A percentile compares a stretch with the other conserved stretches of the same genome.
phyloP scores from a whole-genome alignment of 2,888 invertebrate genomes.

The Polymixis flavicincta region DNA sequence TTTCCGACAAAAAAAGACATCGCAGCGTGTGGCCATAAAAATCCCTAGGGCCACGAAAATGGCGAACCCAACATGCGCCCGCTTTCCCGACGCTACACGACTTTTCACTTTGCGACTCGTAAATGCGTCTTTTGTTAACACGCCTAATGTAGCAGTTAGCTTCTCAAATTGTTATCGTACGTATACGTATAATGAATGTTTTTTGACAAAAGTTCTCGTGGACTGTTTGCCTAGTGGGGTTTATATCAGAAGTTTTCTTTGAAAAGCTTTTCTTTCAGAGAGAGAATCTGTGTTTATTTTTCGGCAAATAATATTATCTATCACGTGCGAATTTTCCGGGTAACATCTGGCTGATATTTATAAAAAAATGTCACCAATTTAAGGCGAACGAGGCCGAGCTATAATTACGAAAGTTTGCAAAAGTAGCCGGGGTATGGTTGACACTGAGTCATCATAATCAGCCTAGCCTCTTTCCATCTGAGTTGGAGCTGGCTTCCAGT shows the following conservation, averaged over 20 bases:
- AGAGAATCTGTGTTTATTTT: conserved; percentile 17
- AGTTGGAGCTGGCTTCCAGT: no score
- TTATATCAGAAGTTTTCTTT: conserved; percentile 12
- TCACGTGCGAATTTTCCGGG: neutral
- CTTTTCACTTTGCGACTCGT: conserved; percentile 84
- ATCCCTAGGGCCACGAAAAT: conserved; percentile 70
- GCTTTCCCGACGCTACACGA: conserved; percentile 69
- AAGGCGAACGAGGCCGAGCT: neutral
- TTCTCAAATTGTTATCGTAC: conserved; percentile 75
- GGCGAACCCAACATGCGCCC: conserved; percentile 63
- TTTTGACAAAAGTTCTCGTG: conserved; percentile 53
- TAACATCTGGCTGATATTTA: neutral
- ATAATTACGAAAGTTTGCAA: no score
- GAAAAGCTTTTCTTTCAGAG: conserved; percentile 22
- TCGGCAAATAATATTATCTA: neutral
- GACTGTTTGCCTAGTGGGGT: conserved; percentile 9
- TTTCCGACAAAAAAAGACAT: conserved; percentile 67
- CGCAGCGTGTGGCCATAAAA: conserved; percentile 70
- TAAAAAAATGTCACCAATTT: neutral
- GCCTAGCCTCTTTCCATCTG: no score
- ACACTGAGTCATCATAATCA: no score
- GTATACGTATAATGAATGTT: conserved; percentile 52
- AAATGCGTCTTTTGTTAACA: conserved; percentile 88
- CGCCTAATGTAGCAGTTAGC: conserved; percentile 79
- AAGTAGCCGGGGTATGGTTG: neutral